phyloP scores from a whole-genome alignment of 2,113 vertebrate genomes.

The Brienomyrus longianalis region DNA sequence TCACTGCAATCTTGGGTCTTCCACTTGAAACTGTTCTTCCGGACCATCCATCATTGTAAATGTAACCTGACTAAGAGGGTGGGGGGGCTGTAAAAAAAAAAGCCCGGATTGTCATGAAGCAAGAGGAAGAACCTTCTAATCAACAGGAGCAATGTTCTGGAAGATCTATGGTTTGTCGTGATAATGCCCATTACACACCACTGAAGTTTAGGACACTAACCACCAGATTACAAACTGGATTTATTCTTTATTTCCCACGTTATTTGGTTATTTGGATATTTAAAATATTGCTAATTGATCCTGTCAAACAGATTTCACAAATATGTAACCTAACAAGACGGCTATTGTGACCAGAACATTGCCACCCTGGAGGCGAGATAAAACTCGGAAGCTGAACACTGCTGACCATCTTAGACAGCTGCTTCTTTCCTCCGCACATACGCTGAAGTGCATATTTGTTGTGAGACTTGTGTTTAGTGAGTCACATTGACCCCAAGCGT shows the following conservation, averaged over 20 bases:
- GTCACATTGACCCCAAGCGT: not conserved
- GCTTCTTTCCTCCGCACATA: not conserved
- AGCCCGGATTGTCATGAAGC: not conserved
- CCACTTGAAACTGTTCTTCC: slow-evolving; percentile 12
- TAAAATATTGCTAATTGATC: not conserved
- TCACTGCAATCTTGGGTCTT: slow-evolving; percentile 26
- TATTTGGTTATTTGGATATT: not conserved
- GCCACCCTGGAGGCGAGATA: not conserved
- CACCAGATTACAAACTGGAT: not conserved
- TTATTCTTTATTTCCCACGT: not conserved
- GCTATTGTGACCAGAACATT: not conserved
- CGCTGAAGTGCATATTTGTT: not conserved
- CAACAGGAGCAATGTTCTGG: not conserved
- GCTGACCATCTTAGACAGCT: not conserved
- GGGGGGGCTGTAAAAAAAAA: no score
- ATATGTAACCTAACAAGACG: not conserved
- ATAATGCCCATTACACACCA: not conserved
- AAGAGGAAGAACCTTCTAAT: not conserved
- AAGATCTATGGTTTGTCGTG: not conserved
- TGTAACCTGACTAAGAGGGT: not conserved
- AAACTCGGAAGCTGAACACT: not conserved
- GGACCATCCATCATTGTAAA: slow-evolving; percentile 9
- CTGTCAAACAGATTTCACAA: not conserved
- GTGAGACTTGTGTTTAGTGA: not conserved
- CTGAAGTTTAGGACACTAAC: not conserved